Conservation (phyloP, 2,888 invertebrate genomes). For the Xanthia icteritia region DNA sequence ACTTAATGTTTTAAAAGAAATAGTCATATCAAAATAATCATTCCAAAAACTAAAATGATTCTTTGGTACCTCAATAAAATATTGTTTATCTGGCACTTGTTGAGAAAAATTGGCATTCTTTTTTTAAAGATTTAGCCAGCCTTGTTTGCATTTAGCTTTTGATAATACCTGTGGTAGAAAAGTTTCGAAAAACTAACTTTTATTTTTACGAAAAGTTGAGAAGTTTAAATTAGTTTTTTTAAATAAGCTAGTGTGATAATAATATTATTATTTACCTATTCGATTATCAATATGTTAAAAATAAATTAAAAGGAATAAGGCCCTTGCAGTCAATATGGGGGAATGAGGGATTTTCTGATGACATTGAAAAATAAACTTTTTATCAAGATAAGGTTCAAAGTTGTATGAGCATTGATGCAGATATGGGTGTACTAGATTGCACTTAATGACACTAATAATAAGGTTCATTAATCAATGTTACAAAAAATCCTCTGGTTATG, state of each 20-base stretch:
- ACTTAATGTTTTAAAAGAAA: neutral
- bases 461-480: neutral
- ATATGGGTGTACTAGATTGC: neutral
- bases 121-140: too few species aligned
- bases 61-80: neutral
- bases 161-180: neutral
- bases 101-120: neutral
- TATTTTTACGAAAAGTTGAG: neutral
- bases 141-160: too few species aligned
- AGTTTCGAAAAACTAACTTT: neutral
- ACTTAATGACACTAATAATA: neutral
- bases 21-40: neutral
- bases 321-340: neutral
- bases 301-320: neutral
- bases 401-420: neutral
- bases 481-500: neutral
- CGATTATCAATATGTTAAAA: neutral
- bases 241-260: conserved; percentile 29
- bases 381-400: neutral
- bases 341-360: neutral
- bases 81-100: neutral
- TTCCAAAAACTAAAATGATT: too few species aligned
- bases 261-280: conserved; percentile 1
- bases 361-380: neutral
- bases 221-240: neutral